A percentile compares a stretch with the other conserved stretches of the same genome.
Conservation (phyloP, 2,888 invertebrate genomes). For the Bembecia ichneumoniformis region DNA sequence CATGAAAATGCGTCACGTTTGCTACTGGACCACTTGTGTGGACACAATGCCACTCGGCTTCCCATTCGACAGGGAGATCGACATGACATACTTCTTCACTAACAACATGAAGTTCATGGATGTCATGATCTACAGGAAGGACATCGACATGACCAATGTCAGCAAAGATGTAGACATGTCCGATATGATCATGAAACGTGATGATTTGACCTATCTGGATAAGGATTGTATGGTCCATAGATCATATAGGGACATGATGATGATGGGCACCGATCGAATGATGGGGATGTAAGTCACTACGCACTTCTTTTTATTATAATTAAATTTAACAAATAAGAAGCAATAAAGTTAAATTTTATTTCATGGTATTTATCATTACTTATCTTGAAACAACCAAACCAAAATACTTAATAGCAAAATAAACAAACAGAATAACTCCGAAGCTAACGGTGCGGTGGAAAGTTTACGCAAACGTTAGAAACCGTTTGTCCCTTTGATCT, state of each 20-base stretch:
- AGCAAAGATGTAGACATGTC: constrained; percentile 47
- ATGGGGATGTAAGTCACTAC: constrained; percentile 30
- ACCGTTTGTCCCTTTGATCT: constrained; percentile 8
- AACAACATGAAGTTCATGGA: constrained; percentile 78
- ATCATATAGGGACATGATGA: constrained; percentile 56
- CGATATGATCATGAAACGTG: constrained; percentile 54
- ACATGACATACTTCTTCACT: constrained; percentile 71
- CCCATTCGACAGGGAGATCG: constrained; percentile 81
- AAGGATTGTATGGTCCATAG: constrained; percentile 44
- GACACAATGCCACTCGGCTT: constrained; percentile 79
- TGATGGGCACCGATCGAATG: constrained; percentile 49
- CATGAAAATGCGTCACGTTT: constrained; percentile 65
- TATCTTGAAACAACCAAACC: too few species aligned
- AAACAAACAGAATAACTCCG: not conserved
- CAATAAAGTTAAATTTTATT: not conserved
- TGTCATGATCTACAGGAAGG: constrained; percentile 75
- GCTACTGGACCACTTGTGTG: constrained; percentile 67
- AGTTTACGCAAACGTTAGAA: constrained; percentile 5
- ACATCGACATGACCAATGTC: constrained; percentile 41
- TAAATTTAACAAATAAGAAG: not conserved
- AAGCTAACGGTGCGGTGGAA: not conserved
- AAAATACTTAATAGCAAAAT: not conserved
- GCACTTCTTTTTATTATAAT: not conserved
- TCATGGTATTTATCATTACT: not conserved
- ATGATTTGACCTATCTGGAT: constrained; percentile 56